Percentiles rank a stretch among this genome's conserved stretches.
Conservation (phyloP, 2,888 invertebrate species). For the Oligia strigilis region DNA sequence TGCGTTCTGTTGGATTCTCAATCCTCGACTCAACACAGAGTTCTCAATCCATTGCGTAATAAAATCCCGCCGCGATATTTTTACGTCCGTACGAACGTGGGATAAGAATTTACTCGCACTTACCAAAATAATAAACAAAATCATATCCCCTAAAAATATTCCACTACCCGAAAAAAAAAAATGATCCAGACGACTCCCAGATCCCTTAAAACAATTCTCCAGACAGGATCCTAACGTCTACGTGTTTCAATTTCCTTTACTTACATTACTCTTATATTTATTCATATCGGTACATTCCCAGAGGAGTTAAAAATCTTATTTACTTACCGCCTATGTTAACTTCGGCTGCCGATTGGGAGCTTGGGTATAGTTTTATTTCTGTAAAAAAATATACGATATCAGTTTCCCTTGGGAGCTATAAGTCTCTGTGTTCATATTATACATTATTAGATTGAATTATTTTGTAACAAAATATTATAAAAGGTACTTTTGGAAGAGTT, state of each 20-base stretch:
- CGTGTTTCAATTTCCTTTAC: conserved; percentile 65
- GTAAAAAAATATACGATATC: conserved; percentile 64
- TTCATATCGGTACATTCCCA: conserved; percentile 66
- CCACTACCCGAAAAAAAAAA: not conserved
- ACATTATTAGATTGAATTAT: conserved; percentile 31
- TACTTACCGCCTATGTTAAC: conserved; percentile 75
- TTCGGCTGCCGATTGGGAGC: conserved; percentile 76
- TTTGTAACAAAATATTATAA: not conserved
- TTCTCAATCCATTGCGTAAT: not conserved
- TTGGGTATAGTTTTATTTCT: conserved; percentile 81
- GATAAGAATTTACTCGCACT: not conserved
- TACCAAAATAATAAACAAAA: conserved; percentile 20
- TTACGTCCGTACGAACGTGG: not conserved
- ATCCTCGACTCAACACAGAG: not conserved
- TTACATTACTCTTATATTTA: conserved; percentile 63
- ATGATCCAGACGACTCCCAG: not conserved
- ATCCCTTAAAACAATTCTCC: conserved; percentile 57
- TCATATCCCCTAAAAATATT: not conserved
- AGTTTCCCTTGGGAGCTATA: conserved; percentile 35
- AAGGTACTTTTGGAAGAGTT: not conserved
- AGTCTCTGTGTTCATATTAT: conserved; percentile 15
- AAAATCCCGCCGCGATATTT: not conserved
- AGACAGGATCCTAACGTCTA: conserved; percentile 45
- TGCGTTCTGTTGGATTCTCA: not conserved
- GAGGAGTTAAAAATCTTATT: conserved; percentile 65